Evolutionary conservation across 2,113 vertebrate genomes (phyloP), one percentile per base, ranked within the genome.

Genomic region (Lepus americanus): DNA sequence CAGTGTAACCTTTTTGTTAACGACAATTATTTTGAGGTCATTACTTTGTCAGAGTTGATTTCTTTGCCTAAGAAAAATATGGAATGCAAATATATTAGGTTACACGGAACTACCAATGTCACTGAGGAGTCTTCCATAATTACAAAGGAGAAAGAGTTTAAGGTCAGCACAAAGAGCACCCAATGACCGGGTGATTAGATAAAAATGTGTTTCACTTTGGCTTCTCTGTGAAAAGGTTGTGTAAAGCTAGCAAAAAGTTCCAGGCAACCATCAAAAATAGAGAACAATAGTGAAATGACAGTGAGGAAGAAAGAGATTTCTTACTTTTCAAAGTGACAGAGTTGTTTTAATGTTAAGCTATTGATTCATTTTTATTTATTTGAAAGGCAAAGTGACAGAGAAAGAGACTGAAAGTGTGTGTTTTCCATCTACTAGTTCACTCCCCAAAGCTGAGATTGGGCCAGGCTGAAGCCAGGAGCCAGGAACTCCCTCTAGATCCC

Each of bases 1-100:
- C n/a, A n/a, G n/a, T n/a, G n/a, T n/a, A n/a, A n/a, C n/a, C n/a
- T 97, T 96, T 92, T 84, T 89, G 92, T 94, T 94, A 95, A 95
- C 1, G 31, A 95, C 95, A 97, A 92, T 96, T 97, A 96, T 77
- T 82, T 89, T 44, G 80, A 93, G 89, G 96, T 97, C 95, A 97
- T 97, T 97, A 94, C 84, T 95, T 95, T 97, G 95, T 96, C 97
- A 96, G 89, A 95, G 86, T 83, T 94, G 70, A 97, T 97, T 95
- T 95, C 92, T 97, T 92, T 95, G 76, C 90, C 55, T 89, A 67
- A 92, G 36, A 83, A 92, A 97, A 97, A 95, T 93, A 94, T 73
- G 80, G 87, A 96, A 88, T 66, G 70, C 89, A 96, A 96, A 92
- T 89, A 73, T 97, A 89, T 94, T 85, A 70, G 84, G 83, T 97